Percentiles rank a stretch among this genome's conserved stretches.
phyloP scores from a whole-genome alignment of 2,888 invertebrate genomes.

The Colletes collaris region DNA sequence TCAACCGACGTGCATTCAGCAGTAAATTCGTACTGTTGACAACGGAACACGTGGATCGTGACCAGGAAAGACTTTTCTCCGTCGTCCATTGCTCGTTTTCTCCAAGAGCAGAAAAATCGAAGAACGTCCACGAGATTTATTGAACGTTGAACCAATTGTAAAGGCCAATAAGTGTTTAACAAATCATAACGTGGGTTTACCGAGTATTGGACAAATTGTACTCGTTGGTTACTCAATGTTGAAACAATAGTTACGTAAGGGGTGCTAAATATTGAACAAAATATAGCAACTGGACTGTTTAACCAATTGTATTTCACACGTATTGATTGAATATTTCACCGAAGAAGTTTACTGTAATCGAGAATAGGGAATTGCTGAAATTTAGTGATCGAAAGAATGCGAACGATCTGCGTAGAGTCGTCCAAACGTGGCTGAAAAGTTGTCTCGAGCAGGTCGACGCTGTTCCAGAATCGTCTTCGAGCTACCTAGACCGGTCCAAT shows the following conservation, averaged over 20 bases:
- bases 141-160: too few species aligned
- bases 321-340: too few species aligned
- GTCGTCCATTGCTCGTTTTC: neutral
- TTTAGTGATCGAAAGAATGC: too few species aligned
- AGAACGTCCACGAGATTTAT: neutral
- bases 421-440: neutral
- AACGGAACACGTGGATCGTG: neutral
- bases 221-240: too few species aligned
- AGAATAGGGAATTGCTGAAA: neutral
- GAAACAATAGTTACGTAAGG: too few species aligned
- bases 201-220: too few species aligned
- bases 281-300: too few species aligned
- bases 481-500: slow-evolving; percentile 29
- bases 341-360: too few species aligned
- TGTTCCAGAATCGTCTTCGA: neutral
- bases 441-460: neutral
- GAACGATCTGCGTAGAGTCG: neutral
- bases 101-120: neutral
- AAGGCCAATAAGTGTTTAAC: too few species aligned
- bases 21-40: neutral
- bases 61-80: slow-evolving; percentile 9
- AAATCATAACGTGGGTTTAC: too few species aligned
- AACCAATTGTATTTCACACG: too few species aligned
- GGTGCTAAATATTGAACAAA: too few species aligned
- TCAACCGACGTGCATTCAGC: neutral